Percentiles rank a stretch among this genome's conserved stretches.
phyloP scores from a whole-genome alignment of 2,797 vertebrate genomes.

The Rhincodon typus region DNA sequence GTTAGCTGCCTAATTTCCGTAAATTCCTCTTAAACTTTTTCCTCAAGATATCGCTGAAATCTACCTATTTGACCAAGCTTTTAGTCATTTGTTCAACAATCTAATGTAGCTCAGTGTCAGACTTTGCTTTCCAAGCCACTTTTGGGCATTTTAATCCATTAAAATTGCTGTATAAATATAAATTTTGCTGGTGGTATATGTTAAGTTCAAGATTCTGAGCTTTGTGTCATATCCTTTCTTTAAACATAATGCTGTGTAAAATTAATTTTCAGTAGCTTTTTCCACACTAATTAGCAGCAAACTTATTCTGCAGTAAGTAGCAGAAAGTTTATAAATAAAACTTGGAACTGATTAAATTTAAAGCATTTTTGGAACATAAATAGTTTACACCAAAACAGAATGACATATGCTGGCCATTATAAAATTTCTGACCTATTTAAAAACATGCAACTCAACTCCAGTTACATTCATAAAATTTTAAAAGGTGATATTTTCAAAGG shows the following conservation, averaged over 20 bases:
- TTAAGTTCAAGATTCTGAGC: background rate
- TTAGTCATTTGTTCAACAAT: background rate
- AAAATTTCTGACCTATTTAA: background rate
- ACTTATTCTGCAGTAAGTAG: too few species aligned
- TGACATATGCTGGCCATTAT: background rate
- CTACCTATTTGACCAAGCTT: background rate
- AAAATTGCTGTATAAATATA: background rate
- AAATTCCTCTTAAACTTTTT: background rate
- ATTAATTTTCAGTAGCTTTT: background rate
- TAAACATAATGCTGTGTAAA: background rate
- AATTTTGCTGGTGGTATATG: background rate
- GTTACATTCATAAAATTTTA: background rate
- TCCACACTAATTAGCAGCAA: too few species aligned
- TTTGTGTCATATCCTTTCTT: background rate
- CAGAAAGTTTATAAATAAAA: background rate
- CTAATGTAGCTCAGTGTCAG: background rate
- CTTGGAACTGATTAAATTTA: background rate
- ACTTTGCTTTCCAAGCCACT: background rate
- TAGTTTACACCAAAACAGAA: background rate
- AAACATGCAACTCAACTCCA: background rate
- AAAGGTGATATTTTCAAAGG: background rate
- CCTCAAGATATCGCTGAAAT: background rate
- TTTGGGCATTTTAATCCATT: background rate
- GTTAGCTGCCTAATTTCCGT: background rate
- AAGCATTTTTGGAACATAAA: background rate